Percentiles rank a stretch among this genome's conserved stretches.
Conservation (phyloP, 2,888 invertebrate genomes). For the Labia minor region DNA sequence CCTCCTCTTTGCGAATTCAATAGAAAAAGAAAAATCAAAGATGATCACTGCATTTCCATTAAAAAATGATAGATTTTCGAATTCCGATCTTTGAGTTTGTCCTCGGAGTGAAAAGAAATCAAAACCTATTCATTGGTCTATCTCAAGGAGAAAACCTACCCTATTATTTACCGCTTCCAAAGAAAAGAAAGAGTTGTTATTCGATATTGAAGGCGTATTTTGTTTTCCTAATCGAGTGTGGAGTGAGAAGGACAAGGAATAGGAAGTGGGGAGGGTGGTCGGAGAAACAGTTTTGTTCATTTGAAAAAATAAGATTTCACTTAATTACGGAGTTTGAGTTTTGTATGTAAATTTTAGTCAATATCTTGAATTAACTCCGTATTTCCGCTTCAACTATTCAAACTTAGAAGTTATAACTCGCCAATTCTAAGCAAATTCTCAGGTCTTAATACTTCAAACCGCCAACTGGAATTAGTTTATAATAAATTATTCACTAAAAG, state of each 20-base stretch:
- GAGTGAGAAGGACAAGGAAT: too few species aligned
- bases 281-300: not conserved
- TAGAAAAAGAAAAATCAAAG: not conserved
- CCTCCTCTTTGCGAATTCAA: not conserved
- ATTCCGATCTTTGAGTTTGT: not conserved
- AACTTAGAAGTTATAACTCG: conserved; percentile 13
- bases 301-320: not conserved
- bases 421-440: conserved; percentile 13
- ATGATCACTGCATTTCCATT: not conserved
- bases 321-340: conserved; percentile 2
- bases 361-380: conserved; percentile 6
- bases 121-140: too few species aligned
- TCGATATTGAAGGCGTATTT: too few species aligned
- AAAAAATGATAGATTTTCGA: not conserved
- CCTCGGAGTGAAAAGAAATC: too few species aligned
- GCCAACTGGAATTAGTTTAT: conserved; percentile 5
- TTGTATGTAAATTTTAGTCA: conserved; percentile 13
- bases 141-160: too few species aligned
- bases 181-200: too few species aligned
- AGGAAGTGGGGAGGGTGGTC: not conserved
- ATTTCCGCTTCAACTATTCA: conserved; percentile 13
- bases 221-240: too few species aligned
- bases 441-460: conserved; percentile 13
- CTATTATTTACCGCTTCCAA: too few species aligned
- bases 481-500: conserved; percentile 5